phyloP scores from a whole-genome alignment of 2,888 invertebrate genomes.

The Tortrix viridana region DNA sequence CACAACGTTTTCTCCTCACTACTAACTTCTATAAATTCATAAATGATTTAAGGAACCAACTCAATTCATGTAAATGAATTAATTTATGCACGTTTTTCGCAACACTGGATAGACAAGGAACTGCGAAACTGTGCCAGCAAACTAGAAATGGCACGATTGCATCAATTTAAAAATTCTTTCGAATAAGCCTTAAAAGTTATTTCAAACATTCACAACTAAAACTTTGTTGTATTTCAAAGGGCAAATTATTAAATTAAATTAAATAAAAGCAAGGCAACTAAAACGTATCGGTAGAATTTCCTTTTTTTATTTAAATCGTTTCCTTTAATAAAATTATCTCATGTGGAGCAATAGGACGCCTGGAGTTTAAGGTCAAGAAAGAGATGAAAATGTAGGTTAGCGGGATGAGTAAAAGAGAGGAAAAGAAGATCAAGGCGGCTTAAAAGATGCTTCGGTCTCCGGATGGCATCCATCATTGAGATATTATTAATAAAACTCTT shows the following conservation, averaged over 20 bases:
- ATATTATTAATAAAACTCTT: not conserved
- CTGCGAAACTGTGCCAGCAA: constrained; percentile 19
- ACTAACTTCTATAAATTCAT: not conserved
- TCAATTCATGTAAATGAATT: constrained; percentile 40
- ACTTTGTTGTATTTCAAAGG: not conserved
- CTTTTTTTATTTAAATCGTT: constrained; percentile 4
- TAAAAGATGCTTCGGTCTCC: constrained; percentile 19
- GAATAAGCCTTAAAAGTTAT: no score
- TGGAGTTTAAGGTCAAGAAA: constrained; percentile 76
- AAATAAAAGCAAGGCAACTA: constrained; percentile 8
- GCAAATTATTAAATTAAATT: constrained; percentile 3
- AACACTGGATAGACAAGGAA: constrained; percentile 40
- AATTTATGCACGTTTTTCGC: constrained; percentile 49
- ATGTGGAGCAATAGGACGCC: constrained; percentile 50
- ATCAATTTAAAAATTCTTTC: not conserved
- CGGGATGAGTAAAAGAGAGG: constrained; percentile 56
- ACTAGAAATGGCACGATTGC: constrained; percentile 12
- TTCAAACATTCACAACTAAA: not conserved
- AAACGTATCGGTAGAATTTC: not conserved
- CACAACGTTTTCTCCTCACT: constrained; percentile 1
- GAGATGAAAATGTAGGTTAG: constrained; percentile 50
- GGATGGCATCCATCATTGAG: constrained; percentile 8
- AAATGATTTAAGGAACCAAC: constrained; percentile 27
- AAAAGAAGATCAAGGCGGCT: constrained; percentile 54
- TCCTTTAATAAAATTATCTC: constrained; percentile 43